These are phyloP conservation scores for Etheostoma perlongum DNA, from an alignment of 2,797 vertebrate genomes.

Conservation along the genomic window DNA sequence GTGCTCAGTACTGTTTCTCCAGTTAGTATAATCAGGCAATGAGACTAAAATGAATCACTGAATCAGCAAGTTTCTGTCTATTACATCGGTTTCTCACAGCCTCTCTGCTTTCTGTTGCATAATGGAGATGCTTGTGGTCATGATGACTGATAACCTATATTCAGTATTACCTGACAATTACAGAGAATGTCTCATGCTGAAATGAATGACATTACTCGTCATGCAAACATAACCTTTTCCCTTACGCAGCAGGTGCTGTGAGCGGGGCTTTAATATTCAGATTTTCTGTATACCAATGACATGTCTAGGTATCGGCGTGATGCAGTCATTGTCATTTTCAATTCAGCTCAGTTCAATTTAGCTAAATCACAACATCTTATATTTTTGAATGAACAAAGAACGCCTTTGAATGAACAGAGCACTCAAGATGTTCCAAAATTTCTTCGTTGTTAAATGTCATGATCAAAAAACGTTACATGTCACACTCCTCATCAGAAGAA, in stretches of 20 bases:
- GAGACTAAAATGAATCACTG: conserved; percentile 47
- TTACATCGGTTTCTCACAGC: conserved; percentile 32
- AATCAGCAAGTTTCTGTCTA: conserved; percentile 59
- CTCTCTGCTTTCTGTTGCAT: conserved; percentile 16
- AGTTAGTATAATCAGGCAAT: conserved; percentile 31
- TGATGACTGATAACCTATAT: conserved; percentile 60
- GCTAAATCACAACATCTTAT: background rate
- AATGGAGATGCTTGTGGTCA: conserved; percentile 59
- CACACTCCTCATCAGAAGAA: conserved; percentile 82
- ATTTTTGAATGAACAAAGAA: background rate
- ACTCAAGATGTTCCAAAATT: conserved; percentile 5
- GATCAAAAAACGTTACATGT: conserved; percentile 34
- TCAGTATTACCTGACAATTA: conserved; percentile 8
- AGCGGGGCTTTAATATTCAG: background rate
- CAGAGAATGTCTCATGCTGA: conserved; percentile 18
- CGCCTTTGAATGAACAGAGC: background rate
- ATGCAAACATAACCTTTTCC: background rate
- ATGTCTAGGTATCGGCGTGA: too few species aligned
- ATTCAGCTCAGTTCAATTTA: background rate
- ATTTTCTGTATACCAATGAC: background rate
- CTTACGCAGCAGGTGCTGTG: background rate
- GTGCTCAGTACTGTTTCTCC: conserved; percentile 31
- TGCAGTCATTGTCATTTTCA: too few species aligned
- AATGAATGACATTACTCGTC: conserved; percentile 17
- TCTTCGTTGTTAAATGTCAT: background rate